These are phyloP conservation scores for Numida meleagris DNA, from an alignment of 2,113 vertebrate genomes.

Conservation along the genomic window DNA sequence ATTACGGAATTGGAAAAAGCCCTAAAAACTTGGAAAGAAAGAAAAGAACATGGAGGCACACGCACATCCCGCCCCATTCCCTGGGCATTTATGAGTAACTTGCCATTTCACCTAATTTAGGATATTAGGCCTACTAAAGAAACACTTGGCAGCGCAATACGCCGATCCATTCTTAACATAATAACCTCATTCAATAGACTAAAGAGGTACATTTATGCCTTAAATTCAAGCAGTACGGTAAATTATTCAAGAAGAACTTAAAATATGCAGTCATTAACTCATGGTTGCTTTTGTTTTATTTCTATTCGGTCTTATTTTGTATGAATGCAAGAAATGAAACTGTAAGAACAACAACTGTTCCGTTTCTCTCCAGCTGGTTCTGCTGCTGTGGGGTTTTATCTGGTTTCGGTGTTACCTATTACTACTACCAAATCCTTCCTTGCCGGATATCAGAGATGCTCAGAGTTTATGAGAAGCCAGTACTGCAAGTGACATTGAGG, in stretches of 20 bases:
- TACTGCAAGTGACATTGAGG: not conserved
- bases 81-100: slow-evolving; percentile 23
- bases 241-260: slow-evolving; percentile 50
- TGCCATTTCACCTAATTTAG: slow-evolving; percentile 55
- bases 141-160: slow-evolving; percentile 40
- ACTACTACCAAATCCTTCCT: not conserved
- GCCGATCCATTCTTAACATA: slow-evolving; percentile 57
- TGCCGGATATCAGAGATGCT: not conserved
- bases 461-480: not conserved
- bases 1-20: not conserved
- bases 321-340: not conserved
- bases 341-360: not conserved
- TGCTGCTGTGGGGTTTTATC: not conserved
- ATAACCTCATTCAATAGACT: slow-evolving; percentile 50
- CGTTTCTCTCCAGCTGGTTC: not conserved
- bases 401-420: not conserved
- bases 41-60: not conserved
- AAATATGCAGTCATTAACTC: not conserved
- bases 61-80: not conserved
- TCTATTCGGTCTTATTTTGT: not conserved
- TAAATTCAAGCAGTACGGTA: slow-evolving; percentile 15
- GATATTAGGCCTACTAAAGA: slow-evolving; percentile 41
- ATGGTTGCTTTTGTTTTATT: slow-evolving; percentile 4
- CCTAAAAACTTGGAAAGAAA: slow-evolving; percentile 2
- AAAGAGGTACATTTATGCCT: slow-evolving; percentile 35